Evolutionary conservation across 2,797 vertebrate genomes (phyloP), one percentile per base, ranked within the genome.

Genomic region (Cyclura pinguis): DNA sequence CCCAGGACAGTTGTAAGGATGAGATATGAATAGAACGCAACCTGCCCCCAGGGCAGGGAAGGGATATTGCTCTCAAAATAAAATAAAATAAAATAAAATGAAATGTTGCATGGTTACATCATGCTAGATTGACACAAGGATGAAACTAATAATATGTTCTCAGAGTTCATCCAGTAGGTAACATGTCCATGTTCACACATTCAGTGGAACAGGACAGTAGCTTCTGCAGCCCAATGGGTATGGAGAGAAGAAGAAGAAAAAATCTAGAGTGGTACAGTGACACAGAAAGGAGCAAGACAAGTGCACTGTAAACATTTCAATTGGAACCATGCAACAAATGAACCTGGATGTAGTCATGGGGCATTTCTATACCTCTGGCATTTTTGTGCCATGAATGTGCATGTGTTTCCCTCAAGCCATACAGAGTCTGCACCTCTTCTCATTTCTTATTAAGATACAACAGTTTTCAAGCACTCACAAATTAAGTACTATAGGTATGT

Each of bases 1-100:
- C 38, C 13, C 29, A 81, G 38, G 32, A n/a, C 42, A 29, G 47
- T 32, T 76, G 47, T 29, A 64, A 59, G n/a, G 67, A n/a, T 74
- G 29, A 52, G 16, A 81, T 86, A 84, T 35, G 59, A 62, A 22
- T 67, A 64, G 13, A 50, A 42, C 27, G 38, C 22, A 86, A 90
- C 55, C 64, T 81, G 89, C 57, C 85, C 64, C 74, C 52, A 67
- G 50, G 78, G 72, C 29, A 72, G 62, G 78, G 78, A 35, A 88
- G 76, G 85, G 74, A 87, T 32, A 7, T 57, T 62, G 7, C 55
- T 38, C n/a, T 74, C 69, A 24, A 32, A 55, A n/a, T n/a, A 73
- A 85, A 86, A 74, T 74, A 78, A 67, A 12, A 16, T 47, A 10
- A 47, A 32, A 32, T 73, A 59, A 80, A 88, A 81, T 35, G 59